Percentiles rank a stretch among this genome's conserved stretches.
phyloP scores from a whole-genome alignment of 2,797 vertebrate genomes.

The Brotula barbata region DNA sequence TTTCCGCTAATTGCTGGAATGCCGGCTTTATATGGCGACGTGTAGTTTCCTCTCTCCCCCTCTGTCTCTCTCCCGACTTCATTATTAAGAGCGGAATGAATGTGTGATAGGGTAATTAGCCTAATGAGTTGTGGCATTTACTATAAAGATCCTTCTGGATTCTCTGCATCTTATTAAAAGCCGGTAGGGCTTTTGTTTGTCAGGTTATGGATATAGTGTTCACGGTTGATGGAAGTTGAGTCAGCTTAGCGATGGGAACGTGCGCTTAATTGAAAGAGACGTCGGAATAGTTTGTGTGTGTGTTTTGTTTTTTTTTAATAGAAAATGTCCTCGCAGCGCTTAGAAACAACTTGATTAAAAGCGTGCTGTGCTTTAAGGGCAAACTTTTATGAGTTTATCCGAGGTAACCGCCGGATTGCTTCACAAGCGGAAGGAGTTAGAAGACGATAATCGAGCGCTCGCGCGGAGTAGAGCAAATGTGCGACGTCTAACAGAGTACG shows the following conservation, averaged over 20 bases:
- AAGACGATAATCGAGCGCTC: no score
- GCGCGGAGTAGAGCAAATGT: no score
- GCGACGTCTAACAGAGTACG: no score
- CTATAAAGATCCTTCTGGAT: slow-evolving; percentile 73
- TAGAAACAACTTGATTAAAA: slow-evolving; percentile 16
- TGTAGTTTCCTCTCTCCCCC: slow-evolving; percentile 64
- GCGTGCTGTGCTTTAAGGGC: slow-evolving; percentile 41
- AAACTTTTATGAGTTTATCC: slow-evolving; percentile 35
- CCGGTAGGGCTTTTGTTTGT: slow-evolving; percentile 61
- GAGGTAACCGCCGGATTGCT: slow-evolving; percentile 22
- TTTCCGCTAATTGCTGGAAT: slow-evolving; percentile 77
- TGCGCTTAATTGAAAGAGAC: slow-evolving; percentile 57
- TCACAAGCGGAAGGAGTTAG: slow-evolving; percentile 25
- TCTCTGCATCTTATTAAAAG: slow-evolving; percentile 73
- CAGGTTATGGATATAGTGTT: slow-evolving; percentile 35
- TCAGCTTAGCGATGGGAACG: slow-evolving; percentile 50
- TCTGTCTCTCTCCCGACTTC: slow-evolving; percentile 63
- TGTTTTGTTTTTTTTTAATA: slow-evolving; percentile 12
- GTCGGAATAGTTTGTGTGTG: slow-evolving; percentile 29
- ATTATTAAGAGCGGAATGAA: slow-evolving; percentile 75
- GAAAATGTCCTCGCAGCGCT: slow-evolving; percentile 49
- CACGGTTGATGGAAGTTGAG: slow-evolving; percentile 36
- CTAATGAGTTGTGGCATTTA: slow-evolving; percentile 79
- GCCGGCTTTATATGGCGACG: slow-evolving; percentile 71
- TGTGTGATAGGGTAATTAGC: slow-evolving; percentile 81